Percentiles rank a stretch among this genome's conserved stretches.
phyloP scores from a whole-genome alignment of 1,140 invertebrate genomes.

The Apis cerana region DNA sequence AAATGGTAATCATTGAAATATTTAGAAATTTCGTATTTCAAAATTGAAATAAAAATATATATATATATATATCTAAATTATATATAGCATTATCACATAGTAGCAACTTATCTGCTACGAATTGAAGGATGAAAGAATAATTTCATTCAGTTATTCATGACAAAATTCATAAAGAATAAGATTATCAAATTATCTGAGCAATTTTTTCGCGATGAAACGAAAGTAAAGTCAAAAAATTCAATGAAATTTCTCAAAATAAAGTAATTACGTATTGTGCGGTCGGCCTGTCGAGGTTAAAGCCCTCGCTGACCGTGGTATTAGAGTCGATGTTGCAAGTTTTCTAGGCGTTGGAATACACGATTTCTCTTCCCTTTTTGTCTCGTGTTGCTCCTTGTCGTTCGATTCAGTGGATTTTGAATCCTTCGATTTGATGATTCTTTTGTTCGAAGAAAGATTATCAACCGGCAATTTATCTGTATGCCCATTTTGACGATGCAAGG shows the following conservation, averaged over 20 bases:
- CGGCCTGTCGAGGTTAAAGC: constrained; percentile 57
- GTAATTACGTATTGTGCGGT: constrained; percentile 63
- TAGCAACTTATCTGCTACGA: not conserved
- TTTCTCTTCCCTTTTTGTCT: constrained; percentile 58
- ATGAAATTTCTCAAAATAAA: not conserved
- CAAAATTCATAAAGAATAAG: not conserved
- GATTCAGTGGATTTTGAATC: constrained; percentile 53
- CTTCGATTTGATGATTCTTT: constrained; percentile 53
- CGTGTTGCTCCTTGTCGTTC: constrained; percentile 41
- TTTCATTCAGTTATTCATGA: not conserved
- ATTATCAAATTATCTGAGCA: not conserved
- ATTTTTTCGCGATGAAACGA: not conserved
- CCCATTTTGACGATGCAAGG: constrained; percentile 53
- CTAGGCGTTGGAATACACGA: constrained; percentile 74
- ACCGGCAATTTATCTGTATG: constrained; percentile 56
- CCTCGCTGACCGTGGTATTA: constrained; percentile 69
- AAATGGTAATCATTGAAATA: not conserved
- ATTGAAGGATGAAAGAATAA: not conserved
- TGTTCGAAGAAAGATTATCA: constrained; percentile 47
- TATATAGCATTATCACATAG: not conserved
- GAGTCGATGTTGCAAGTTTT: constrained; percentile 65
- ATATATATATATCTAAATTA: not conserved
- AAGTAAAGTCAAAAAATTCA: not conserved
- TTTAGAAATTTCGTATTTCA: not conserved
- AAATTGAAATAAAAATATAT: not conserved